Evolutionary conservation across 2,113 vertebrate genomes (phyloP).

Genomic region (Xenus cinereus): DNA sequence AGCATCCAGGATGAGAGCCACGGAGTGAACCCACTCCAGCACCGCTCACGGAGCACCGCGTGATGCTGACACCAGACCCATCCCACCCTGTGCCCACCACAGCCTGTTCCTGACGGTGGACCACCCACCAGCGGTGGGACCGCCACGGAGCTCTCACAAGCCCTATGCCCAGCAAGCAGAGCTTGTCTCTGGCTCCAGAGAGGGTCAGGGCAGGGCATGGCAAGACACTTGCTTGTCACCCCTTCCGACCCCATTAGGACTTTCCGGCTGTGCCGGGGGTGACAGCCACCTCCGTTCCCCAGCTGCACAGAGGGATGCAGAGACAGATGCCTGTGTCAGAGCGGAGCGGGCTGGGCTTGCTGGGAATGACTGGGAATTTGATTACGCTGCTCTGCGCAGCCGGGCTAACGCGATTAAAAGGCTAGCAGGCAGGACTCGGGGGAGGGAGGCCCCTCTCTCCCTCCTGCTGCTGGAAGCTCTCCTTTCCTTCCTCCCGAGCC

Average conservation of each 20-base stretch:
- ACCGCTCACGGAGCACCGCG: not conserved
- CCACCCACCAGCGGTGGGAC: not conserved
- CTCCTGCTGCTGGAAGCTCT: not conserved
- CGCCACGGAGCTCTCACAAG: not conserved
- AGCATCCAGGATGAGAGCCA: not conserved
- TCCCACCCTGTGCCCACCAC: not conserved
- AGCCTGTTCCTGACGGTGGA: not conserved
- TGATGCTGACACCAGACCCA: not conserved
- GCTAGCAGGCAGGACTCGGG: not conserved
- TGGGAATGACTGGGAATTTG: conserved; percentile 27
- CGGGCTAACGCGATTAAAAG: conserved; percentile 17
- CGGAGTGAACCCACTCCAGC: not conserved
- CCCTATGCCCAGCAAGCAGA: conserved; percentile 27
- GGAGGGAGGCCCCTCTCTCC: not conserved
- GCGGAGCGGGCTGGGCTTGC: not conserved
- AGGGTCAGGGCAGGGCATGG: not conserved
- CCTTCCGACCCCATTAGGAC: not conserved
- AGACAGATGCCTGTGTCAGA: conserved; percentile 27
- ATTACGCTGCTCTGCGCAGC: conserved; percentile 33
- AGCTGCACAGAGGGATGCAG: not conserved
- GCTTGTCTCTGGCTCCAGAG: not conserved
- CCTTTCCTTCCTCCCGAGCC: not conserved
- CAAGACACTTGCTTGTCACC: not conserved
- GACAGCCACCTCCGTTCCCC: not conserved
- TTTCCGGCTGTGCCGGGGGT: not conserved